Evolutionary conservation across 2,888 invertebrate species (phyloP).

Genomic region (Ennomos quercinarius): DNA sequence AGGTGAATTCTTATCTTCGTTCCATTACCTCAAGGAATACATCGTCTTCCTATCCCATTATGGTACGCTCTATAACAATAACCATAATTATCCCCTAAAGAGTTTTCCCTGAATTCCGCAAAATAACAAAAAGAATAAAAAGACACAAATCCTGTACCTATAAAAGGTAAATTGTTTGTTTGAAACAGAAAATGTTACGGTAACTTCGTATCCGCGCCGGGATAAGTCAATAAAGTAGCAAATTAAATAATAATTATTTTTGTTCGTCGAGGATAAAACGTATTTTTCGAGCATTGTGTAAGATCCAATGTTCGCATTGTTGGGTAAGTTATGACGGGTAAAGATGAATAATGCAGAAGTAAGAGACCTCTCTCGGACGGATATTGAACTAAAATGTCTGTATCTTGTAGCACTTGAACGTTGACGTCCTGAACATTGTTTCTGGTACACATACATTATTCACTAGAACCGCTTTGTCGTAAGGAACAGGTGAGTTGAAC

Average conservation of each 20-base stretch:
- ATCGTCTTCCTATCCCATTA: constrained; percentile 19
- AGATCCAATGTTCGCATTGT: constrained; percentile 40
- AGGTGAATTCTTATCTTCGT: constrained; percentile 1
- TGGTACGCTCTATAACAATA: constrained; percentile 13
- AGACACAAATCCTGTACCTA: constrained; percentile 39
- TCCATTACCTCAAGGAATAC: constrained; percentile 9
- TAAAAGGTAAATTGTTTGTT: constrained; percentile 41
- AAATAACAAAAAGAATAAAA: constrained; percentile 40
- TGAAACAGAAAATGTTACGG: constrained; percentile 37
- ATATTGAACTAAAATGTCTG: constrained; percentile 19
- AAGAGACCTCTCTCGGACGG: constrained; percentile 5
- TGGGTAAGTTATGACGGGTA: constrained; percentile 44
- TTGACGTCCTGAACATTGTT: constrained; percentile 10
- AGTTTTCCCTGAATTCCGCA: constrained; percentile 31
- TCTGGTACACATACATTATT: constrained; percentile 20
- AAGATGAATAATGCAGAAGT: constrained; percentile 45
- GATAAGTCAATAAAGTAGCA: constrained; percentile 46
- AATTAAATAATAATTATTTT: constrained; percentile 50
- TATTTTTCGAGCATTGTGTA: constrained; percentile 41
- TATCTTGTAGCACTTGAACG: constrained; percentile 11
- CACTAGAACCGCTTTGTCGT: constrained; percentile 25
- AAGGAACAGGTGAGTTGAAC: constrained; percentile 25
- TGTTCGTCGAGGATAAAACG: constrained; percentile 32
- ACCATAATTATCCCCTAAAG: constrained; percentile 25
- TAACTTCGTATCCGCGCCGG: constrained; percentile 39